Evolutionary conservation across 2,797 vertebrate species (phyloP), one percentile per base, ranked within the genome.

Genomic region (Myotis pilosus): DNA sequence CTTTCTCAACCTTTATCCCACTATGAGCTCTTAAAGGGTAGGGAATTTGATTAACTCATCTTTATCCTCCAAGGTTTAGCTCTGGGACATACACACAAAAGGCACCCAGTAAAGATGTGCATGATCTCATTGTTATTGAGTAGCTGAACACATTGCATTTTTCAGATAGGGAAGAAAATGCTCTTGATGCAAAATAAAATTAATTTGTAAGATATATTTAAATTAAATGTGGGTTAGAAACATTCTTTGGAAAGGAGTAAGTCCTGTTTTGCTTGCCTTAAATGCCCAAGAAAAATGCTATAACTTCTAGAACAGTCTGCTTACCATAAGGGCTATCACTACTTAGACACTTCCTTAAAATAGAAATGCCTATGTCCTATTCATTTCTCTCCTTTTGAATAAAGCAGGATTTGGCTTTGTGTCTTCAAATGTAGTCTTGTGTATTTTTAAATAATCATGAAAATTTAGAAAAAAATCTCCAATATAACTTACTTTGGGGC

Each of bases 141-240:
- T 62, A 74, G 33, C 72, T 55, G 41, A 36, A 66, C 74, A 75
- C 23, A 30, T 10, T 68, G 49, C 89, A 17, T 57, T 90, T 81
- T 80, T 90, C 38, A 76, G 51, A 88, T 75, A 55, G 60, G 38
- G 9, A 86, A 93, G 33, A 87, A 84, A 87, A 51, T 57, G 47
- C 15, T 87, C 33, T 87, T 78, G 87, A 89, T 80, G 33, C 30
- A 87, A 93, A 92, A 38, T 19, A 93, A 87, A 87, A 87, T 85
- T 91, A 94, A 92, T 51, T 30, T 92, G 9, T 53, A 51, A 87
- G 64, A 25, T 60, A 23, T 89, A 87, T 93, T 72, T 36, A 85
- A 95, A 85, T 66, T 85, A 92, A 85, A 79, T 23, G 9, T 69
- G 57, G 75, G 51, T 90, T n/a, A 79, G 85, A 94, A 92, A 82